phyloP scores from a whole-genome alignment of 92 coral and sea anemone genomes.

The Porites evermanni region DNA sequence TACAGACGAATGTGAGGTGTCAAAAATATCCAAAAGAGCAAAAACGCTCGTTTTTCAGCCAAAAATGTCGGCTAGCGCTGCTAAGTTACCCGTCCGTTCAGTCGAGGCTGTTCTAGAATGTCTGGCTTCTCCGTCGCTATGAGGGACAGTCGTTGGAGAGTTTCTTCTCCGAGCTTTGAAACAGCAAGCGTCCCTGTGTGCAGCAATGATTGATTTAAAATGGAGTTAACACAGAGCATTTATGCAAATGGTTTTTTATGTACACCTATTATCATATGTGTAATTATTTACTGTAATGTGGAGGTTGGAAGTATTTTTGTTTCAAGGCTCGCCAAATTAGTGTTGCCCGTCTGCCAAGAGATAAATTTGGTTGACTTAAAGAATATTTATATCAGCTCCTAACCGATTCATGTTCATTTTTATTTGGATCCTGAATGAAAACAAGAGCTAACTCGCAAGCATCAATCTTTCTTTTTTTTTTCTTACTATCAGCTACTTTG shows the following conservation, averaged over 20 bases:
- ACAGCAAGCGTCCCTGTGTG: not conserved
- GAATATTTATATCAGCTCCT: not conserved
- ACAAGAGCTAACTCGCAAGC: not conserved
- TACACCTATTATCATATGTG: conserved; percentile 19
- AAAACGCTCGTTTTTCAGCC: not conserved
- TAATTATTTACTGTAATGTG: conserved; percentile 23
- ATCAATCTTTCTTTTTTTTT: not conserved
- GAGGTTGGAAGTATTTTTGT: not conserved
- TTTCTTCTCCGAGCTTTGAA: not conserved
- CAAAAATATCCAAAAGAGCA: not conserved
- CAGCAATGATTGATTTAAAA: conserved; percentile 17
- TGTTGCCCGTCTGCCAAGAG: not conserved
- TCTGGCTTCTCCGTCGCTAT: not conserved
- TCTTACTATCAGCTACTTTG: not conserved
- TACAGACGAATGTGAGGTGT: conserved; percentile 26
- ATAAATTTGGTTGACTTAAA: not conserved
- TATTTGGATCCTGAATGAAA: not conserved
- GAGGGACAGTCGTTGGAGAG: not conserved
- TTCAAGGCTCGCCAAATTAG: not conserved
- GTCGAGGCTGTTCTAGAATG: no score
- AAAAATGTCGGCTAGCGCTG: not conserved
- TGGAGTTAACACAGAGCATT: conserved; percentile 20
- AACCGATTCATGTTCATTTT: not conserved
- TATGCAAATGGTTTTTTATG: conserved; percentile 39
- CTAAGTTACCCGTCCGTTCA: not conserved